These are phyloP conservation scores for Drosophila bipectinata DNA, from an alignment of 1,140 invertebrate genomes.

Conservation along the genomic window DNA sequence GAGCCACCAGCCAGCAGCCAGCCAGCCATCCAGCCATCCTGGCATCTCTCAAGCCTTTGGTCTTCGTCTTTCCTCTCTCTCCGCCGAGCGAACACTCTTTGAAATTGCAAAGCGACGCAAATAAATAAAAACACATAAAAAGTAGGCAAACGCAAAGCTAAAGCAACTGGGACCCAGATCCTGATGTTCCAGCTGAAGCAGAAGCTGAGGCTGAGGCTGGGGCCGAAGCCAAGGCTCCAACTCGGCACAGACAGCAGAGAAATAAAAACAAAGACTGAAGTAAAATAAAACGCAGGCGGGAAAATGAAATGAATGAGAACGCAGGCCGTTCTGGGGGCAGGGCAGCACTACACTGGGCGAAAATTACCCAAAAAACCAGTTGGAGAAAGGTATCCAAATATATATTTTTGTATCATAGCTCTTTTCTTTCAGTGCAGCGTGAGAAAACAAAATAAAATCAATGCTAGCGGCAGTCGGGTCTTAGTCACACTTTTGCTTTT, in stretches of 20 bases:
- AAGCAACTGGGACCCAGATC: constrained; percentile 12
- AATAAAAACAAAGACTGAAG: constrained; percentile 67
- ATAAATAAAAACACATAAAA: constrained; percentile 82
- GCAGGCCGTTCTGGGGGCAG: constrained; percentile 43
- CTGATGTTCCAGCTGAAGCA: not conserved
- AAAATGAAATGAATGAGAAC: constrained; percentile 76
- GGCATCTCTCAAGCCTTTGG: constrained; percentile 27
- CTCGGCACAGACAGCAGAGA: constrained; percentile 43
- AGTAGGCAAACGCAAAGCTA: constrained; percentile 64
- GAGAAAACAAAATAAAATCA: constrained; percentile 66
- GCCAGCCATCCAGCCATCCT: constrained; percentile 24
- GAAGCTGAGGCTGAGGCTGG: constrained; percentile 4
- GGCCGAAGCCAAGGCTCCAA: not conserved
- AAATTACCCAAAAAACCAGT: not conserved
- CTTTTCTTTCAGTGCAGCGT: constrained; percentile 13
- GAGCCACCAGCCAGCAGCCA: constrained; percentile 12
- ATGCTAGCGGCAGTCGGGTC: constrained; percentile 52
- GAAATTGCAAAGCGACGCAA: constrained; percentile 80
- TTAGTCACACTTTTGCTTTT: constrained; percentile 67
- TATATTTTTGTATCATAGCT: not conserved
- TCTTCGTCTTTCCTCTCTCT: constrained; percentile 6
- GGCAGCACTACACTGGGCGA: constrained; percentile 23
- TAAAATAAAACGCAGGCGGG: constrained; percentile 41
- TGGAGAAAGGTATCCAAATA: too few species aligned
- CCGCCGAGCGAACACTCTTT: constrained; percentile 66